Evolutionary conservation across 2,888 invertebrate species (phyloP).

Genomic region (Orchesellides sinensis): DNA sequence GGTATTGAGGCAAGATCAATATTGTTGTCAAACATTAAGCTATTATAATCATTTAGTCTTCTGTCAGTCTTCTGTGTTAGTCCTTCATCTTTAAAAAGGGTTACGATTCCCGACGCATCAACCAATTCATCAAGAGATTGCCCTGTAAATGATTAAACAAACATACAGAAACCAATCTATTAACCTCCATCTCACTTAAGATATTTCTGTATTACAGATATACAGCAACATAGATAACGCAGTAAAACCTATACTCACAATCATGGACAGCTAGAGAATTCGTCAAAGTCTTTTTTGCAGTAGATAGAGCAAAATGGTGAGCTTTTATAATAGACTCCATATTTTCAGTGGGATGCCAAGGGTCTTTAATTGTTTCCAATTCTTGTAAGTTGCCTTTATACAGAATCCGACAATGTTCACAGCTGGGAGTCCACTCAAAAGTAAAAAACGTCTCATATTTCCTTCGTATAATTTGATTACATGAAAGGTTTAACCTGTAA

Average conservation of each 20-base stretch:
- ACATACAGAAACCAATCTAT: too few species aligned
- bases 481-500: slow-evolving; percentile 11
- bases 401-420: slow-evolving; percentile 69
- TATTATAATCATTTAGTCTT: slow-evolving; percentile 55
- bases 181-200: too few species aligned
- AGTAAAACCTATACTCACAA: too few species aligned
- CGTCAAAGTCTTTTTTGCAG: slow-evolving; percentile 50
- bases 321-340: slow-evolving; percentile 59
- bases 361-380: slow-evolving; percentile 57
- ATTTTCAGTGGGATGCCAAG: slow-evolving; percentile 72
- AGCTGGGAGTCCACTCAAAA: slow-evolving; percentile 67
- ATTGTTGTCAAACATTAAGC: slow-evolving; percentile 32
- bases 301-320: slow-evolving; percentile 19
- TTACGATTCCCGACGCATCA: slow-evolving; percentile 67
- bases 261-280: slow-evolving; percentile 71
- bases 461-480: slow-evolving; percentile 21
- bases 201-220: too few species aligned
- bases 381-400: slow-evolving; percentile 68
- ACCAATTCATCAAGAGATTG: slow-evolving; percentile 67
- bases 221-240: too few species aligned
- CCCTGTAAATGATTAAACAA: slow-evolving; percentile 50
- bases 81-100: slow-evolving; percentile 61
- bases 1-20: slow-evolving; percentile 53
- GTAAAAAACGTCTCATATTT: slow-evolving; percentile 70
- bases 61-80: slow-evolving; percentile 49